These are phyloP conservation scores for Ochotona curzoniae DNA, from an alignment of 2,113 vertebrate species.

Conservation along the genomic window DNA sequence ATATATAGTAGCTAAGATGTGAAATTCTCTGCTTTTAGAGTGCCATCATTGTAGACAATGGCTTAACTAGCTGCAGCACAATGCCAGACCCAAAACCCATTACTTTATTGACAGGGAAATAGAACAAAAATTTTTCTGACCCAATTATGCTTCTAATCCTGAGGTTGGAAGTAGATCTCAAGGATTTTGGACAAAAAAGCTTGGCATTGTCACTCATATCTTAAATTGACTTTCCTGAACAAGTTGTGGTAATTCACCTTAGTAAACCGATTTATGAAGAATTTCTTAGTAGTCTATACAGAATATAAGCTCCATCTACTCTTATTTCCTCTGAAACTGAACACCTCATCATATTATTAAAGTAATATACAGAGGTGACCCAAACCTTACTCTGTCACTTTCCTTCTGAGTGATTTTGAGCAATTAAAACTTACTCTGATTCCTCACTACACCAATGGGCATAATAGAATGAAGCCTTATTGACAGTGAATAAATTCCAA, in stretches of 20 bases:
- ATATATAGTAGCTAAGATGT: too few relatives aligned
- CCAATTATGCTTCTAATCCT: background rate
- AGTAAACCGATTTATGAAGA: background rate
- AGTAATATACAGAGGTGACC: background rate
- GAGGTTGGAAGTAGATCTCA: background rate
- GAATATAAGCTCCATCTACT: background rate
- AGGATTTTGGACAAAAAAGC: background rate
- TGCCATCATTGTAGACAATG: too few relatives aligned
- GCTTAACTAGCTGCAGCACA: too few relatives aligned
- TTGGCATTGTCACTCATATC: background rate
- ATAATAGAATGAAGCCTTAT: too few relatives aligned
- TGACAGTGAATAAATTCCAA: too few relatives aligned
- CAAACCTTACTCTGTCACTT: background rate
- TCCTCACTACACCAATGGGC: background rate
- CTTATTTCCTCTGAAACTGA: background rate
- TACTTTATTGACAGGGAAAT: background rate
- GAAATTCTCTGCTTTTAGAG: too few relatives aligned
- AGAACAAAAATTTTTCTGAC: conserved; percentile 16
- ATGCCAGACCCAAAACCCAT: background rate
- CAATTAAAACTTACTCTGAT: background rate
- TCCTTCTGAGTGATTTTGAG: background rate
- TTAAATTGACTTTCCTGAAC: background rate
- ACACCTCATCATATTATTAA: background rate
- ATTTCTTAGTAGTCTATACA: background rate
- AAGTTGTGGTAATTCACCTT: background rate